Conservation (phyloP, 2,888 invertebrate species). For the Escarpia spicata region DNA sequence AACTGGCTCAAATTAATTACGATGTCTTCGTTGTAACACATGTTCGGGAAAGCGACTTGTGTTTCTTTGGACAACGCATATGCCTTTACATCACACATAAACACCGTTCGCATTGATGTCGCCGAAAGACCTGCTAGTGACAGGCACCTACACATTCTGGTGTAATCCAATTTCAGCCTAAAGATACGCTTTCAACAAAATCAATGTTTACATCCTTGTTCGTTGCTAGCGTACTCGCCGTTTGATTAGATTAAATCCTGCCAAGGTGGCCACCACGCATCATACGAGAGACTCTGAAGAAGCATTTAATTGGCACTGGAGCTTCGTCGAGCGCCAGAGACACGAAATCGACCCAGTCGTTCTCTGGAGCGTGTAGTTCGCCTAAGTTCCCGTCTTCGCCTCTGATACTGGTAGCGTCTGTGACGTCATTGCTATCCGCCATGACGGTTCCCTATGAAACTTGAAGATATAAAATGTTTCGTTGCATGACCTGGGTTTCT, state of each 20-base stretch:
- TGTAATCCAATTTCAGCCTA: not conserved
- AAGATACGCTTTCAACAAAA: slow-evolving; percentile 5
- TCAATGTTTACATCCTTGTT: not conserved
- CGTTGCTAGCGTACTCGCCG: not conserved
- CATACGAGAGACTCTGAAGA: not conserved
- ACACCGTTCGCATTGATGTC: not conserved
- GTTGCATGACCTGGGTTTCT: too few species aligned
- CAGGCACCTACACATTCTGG: not conserved
- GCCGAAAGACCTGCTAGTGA: not conserved
- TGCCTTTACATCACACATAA: not conserved
- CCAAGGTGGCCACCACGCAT: not conserved
- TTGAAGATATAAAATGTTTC: too few species aligned
- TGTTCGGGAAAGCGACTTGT: not conserved
- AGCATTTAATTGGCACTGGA: not conserved
- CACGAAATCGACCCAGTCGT: not conserved
- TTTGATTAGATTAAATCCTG: not conserved
- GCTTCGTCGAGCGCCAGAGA: slow-evolving; percentile 1
- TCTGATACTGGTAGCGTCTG: not conserved
- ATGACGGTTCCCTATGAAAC: too few species aligned
- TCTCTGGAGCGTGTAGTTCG: not conserved
- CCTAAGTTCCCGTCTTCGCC: not conserved
- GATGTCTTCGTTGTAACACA: not conserved
- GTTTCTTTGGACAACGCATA: not conserved
- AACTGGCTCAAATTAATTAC: not conserved
- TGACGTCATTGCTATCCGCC: not conserved